Percentiles rank a stretch among this genome's conserved stretches.
phyloP scores from a whole-genome alignment of 1,140 invertebrate species.

The Coenobita brevimanus region DNA sequence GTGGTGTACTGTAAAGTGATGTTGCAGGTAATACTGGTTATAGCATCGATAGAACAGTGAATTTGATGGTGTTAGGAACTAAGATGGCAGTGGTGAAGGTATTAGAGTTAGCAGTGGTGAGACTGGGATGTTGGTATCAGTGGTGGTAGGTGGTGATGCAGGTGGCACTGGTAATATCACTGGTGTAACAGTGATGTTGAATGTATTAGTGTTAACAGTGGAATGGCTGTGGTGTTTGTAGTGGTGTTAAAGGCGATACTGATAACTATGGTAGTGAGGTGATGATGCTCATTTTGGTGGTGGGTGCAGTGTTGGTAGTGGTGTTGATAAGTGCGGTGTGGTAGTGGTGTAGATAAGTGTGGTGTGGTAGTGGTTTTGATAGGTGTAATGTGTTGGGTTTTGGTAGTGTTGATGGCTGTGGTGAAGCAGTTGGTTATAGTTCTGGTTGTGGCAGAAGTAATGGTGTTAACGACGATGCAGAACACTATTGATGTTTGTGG shows the following conservation, averaged over 20 bases:
- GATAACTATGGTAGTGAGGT: background rate
- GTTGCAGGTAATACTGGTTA: too few species aligned
- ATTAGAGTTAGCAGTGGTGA: background rate
- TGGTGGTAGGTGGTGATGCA: background rate
- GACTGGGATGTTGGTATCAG: background rate
- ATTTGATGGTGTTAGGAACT: background rate
- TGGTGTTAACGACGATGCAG: too few species aligned
- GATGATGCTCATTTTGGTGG: background rate
- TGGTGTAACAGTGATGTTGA: too few species aligned
- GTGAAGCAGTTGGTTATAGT: background rate
- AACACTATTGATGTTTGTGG: too few species aligned
- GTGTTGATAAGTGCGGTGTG: background rate
- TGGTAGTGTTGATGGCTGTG: background rate
- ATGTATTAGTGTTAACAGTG: background rate
- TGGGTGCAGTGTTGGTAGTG: background rate
- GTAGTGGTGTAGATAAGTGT: background rate
- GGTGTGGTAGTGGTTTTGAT: constrained; percentile 4
- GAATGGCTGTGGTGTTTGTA: background rate
- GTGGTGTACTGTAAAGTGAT: too few species aligned
- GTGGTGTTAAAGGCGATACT: background rate
- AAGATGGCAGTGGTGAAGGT: background rate
- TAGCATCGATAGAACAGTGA: too few species aligned
- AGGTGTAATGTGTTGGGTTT: background rate
- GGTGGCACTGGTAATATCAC: background rate
- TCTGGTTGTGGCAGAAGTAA: too few species aligned